phyloP scores from a whole-genome alignment of 2,113 vertebrate species.

The Aramus guarauna region DNA sequence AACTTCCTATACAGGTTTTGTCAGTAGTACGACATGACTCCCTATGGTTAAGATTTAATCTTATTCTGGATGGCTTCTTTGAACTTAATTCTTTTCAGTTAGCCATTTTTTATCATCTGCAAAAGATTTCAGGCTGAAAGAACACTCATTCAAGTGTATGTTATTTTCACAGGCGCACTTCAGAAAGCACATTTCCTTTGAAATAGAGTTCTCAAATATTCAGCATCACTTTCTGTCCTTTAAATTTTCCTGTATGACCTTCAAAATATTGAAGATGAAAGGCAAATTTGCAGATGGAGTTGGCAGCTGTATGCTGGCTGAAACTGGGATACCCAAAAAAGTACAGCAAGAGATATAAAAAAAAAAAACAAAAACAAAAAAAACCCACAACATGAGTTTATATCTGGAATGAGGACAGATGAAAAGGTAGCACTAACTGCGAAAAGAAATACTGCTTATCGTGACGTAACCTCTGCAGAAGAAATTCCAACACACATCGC shows the following conservation, averaged over 20 bases:
- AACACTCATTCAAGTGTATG: rapidly evolving
- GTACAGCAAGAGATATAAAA: neutral
- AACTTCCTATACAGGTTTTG: neutral
- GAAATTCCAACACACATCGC: neutral
- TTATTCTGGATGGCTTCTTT: neutral
- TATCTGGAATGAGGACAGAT: neutral
- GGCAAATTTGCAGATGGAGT: neutral
- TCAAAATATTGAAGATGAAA: neutral
- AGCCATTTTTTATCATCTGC: neutral
- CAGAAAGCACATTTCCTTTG: neutral
- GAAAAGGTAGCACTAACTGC: neutral
- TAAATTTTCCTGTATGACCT: neutral
- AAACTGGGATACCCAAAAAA: neutral
- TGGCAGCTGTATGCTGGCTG: neutral
- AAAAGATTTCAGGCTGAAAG: neutral
- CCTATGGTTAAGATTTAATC: neutral
- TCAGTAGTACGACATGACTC: neutral
- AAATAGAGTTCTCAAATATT: neutral
- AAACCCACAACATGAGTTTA: neutral
- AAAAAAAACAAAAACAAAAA: neutral
- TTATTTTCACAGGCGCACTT: neutral
- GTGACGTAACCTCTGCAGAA: neutral
- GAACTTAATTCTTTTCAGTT: neutral
- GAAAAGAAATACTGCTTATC: neutral
- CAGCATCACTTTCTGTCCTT: neutral